phyloP scores from a whole-genome alignment of 1,140 invertebrate species.

The Dreissena polymorpha region DNA sequence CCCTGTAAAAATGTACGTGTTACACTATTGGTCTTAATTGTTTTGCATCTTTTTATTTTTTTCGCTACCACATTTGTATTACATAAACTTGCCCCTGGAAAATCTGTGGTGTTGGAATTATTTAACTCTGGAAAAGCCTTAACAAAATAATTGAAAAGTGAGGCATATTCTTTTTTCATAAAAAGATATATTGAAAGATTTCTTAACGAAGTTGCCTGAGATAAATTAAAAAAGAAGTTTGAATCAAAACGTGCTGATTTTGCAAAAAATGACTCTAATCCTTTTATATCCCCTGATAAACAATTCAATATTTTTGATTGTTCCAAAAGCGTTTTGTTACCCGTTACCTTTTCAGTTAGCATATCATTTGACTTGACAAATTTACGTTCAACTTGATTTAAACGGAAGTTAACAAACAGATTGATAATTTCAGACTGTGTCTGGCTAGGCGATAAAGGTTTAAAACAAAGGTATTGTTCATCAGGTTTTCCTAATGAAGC shows the following conservation, averaged over 20 bases:
- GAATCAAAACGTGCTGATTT: not conserved
- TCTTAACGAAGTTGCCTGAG: not conserved
- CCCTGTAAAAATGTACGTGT: too few relatives aligned
- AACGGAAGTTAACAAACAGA: not conserved
- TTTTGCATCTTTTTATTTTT: too few relatives aligned
- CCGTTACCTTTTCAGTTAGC: not conserved
- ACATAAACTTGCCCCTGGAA: too few relatives aligned
- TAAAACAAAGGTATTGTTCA: too few relatives aligned
- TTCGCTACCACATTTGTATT: too few relatives aligned
- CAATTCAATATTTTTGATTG: not conserved
- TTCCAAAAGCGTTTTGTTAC: not conserved
- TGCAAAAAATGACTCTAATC: not conserved
- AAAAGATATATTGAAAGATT: not conserved
- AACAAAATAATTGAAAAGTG: not conserved
- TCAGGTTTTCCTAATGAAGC: not conserved
- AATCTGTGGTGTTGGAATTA: too few relatives aligned
- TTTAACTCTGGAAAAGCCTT: too few relatives aligned
- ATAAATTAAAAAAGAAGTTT: not conserved
- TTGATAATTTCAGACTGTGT: not conserved
- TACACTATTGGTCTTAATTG: too few relatives aligned
- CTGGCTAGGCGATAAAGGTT: not conserved
- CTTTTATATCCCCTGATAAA: not conserved
- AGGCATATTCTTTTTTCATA: not conserved
- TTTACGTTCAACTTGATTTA: not conserved
- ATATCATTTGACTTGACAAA: slow-evolving; percentile 1